phyloP scores from a whole-genome alignment of 2,113 vertebrate genomes.

The Pseudopodoces humilis region DNA sequence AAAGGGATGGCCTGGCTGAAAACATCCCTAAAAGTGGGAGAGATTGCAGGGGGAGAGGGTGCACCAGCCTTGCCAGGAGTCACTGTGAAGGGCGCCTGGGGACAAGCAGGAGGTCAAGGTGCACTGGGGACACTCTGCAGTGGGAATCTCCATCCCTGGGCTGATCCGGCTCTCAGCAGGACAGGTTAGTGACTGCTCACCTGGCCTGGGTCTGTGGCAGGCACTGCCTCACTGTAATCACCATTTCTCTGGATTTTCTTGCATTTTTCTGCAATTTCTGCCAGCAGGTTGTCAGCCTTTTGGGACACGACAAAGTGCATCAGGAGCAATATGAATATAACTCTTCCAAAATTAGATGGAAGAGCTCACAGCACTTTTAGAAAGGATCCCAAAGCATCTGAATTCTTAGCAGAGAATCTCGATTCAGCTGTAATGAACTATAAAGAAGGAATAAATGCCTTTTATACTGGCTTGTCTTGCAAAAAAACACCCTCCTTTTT shows the following conservation, averaged over 20 bases:
- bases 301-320: background rate
- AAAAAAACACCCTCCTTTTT: background rate
- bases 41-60: background rate
- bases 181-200: rapidly evolving
- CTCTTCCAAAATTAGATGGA: background rate
- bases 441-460: background rate
- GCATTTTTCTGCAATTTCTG: background rate
- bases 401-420: background rate
- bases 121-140: background rate
- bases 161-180: background rate
- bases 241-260: background rate
- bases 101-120: rapidly evolving
- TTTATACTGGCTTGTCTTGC: background rate
- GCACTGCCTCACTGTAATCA: background rate
- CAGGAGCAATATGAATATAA: background rate
- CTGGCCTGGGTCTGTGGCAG: rapidly evolving
- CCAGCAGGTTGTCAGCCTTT: background rate
- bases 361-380: background rate
- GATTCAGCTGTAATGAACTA: background rate
- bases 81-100: background rate
- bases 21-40: background rate
- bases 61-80: background rate
- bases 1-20: background rate
- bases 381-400: background rate
- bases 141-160: background rate